These are phyloP conservation scores for Dolichopus griseipennis DNA, from an alignment of 2,888 invertebrate genomes.

Conservation along the genomic window DNA sequence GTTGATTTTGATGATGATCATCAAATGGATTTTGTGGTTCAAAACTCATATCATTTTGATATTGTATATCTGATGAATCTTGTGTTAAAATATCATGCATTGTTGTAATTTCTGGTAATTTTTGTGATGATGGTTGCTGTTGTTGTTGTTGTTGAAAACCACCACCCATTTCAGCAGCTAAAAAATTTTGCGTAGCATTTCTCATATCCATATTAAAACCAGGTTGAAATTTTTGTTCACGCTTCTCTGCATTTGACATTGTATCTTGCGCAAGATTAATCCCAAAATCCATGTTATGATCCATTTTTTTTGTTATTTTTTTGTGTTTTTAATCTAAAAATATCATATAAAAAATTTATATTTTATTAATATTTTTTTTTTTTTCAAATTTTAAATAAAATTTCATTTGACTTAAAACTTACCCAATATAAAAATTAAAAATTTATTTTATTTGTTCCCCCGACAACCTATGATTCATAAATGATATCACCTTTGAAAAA, in stretches of 20 bases:
- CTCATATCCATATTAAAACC: background rate
- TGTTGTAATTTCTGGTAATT: background rate
- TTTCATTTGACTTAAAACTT: background rate
- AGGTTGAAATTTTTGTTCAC: background rate
- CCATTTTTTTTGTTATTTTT: no score
- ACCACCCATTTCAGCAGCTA: background rate
- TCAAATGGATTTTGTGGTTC: background rate
- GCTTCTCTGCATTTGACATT: background rate
- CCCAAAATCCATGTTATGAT: slow-evolving; percentile 1
- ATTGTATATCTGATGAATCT: background rate
- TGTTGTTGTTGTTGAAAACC: no score
- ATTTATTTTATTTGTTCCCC: slow-evolving; percentile 1
- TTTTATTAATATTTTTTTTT: background rate
- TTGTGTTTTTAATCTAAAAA: no score
- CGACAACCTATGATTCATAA: slow-evolving; percentile 1
- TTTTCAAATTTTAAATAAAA: background rate
- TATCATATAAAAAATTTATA: background rate
- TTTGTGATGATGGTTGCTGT: background rate
- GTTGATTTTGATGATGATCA: background rate
- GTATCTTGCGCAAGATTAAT: background rate
- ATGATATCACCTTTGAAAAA: slow-evolving; percentile 2
- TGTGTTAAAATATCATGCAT: background rate
- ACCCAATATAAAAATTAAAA: background rate
- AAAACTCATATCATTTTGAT: background rate
- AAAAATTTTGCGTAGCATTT: slow-evolving; percentile 3